These are phyloP conservation scores for human DNA, from an alignment of 2,113 vertebrate species.

Conservation along the genomic window GRCh38 chr7:24673001-24673500, in stretches of 20 bases:
- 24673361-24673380: too few relatives aligned
- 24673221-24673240: neutral
- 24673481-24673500: too few relatives aligned
- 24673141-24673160: neutral
- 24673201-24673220: neutral
- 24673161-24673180: neutral
- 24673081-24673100: neutral
- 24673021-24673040: neutral
- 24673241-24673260: neutral
- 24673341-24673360: too few relatives aligned
- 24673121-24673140: neutral
- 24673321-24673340: neutral
- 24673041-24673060: neutral
- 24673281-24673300: neutral
- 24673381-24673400: too few relatives aligned
- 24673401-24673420: too few relatives aligned
- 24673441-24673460: too few relatives aligned
- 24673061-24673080: neutral
- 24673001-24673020: neutral
- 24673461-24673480: too few relatives aligned
- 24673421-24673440: too few relatives aligned
- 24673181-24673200: neutral
- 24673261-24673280: neutral
- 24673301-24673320: neutral
- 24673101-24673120: neutral